A percentile compares a stretch with the other conserved stretches of the same genome.
These are phyloP conservation scores for Flabesymbios commensalis DNA, from an alignment of 2,888 invertebrate genomes.

Conservation along the genomic window DNA sequence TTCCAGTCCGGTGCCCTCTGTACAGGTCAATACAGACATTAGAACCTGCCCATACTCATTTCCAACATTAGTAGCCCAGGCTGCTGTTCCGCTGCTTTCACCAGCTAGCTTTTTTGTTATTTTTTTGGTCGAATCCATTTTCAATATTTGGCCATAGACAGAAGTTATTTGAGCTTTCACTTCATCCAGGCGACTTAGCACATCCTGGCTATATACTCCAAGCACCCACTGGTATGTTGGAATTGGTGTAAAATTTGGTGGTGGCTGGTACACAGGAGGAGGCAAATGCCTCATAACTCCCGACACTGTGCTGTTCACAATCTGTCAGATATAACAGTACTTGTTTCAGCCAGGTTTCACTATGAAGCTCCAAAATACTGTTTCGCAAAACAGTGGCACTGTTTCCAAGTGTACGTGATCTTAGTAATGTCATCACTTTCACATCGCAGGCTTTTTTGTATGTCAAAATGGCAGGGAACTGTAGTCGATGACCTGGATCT, in stretches of 20 bases:
- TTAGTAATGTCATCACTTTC: slow-evolving; percentile 26
- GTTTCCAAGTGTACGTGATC: slow-evolving; percentile 35
- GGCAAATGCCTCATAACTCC: neutral
- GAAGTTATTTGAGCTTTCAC: slow-evolving; percentile 38
- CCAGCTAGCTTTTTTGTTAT: slow-evolving; percentile 15
- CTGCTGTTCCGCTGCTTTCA: slow-evolving; percentile 24
- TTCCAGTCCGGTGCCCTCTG: slow-evolving; percentile 31
- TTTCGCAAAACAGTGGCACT: slow-evolving; percentile 27
- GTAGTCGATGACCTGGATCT: slow-evolving; percentile 27
- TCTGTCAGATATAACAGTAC: slow-evolving; percentile 23
- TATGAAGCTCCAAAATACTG: slow-evolving; percentile 33
- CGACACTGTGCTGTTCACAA: neutral
- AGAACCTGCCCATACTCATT: slow-evolving; percentile 38
- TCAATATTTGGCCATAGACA: slow-evolving; percentile 36
- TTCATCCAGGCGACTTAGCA: slow-evolving; percentile 30
- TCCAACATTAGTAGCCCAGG: slow-evolving; percentile 38
- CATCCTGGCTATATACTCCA: slow-evolving; percentile 33
- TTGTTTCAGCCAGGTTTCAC: slow-evolving; percentile 25
- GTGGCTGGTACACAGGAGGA: neutral
- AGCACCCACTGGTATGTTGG: slow-evolving; percentile 34
- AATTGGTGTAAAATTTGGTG: slow-evolving; percentile 15
- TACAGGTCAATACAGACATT: slow-evolving; percentile 33
- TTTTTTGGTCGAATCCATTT: slow-evolving; percentile 41
- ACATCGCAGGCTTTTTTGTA: slow-evolving; percentile 30
- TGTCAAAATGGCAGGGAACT: slow-evolving; percentile 35